Conservation (phyloP, 1,140 invertebrate species). For the Macrobrachium nipponense region DNA sequence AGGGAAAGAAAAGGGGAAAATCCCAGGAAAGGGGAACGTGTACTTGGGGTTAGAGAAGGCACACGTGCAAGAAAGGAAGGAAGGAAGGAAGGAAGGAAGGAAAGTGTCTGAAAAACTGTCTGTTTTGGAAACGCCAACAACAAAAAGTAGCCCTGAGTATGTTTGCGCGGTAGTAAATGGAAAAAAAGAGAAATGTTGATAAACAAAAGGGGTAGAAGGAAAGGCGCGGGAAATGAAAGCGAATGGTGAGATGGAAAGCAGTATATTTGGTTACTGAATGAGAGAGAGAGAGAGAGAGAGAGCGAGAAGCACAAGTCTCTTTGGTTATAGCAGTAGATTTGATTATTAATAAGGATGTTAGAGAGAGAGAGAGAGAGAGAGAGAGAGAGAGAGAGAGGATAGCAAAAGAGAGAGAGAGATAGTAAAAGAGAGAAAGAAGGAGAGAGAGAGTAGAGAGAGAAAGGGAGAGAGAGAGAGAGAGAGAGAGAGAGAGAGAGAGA, state of each 20-base stretch:
- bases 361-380: not conserved
- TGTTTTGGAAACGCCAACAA: too few species aligned
- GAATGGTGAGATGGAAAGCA: not conserved
- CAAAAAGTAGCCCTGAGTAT: too few species aligned
- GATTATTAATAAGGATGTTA: not conserved
- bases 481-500: not conserved
- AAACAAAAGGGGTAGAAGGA: not conserved
- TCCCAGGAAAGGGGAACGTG: too few species aligned
- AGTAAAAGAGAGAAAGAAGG: constrained; percentile 6
- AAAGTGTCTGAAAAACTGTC: too few species aligned
- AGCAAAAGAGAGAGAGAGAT: not conserved
- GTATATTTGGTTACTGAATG: constrained; percentile 3
- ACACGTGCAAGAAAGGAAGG: too few species aligned
- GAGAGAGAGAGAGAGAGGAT: not conserved
- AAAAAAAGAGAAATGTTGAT: too few species aligned
- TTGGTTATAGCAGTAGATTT: not conserved
- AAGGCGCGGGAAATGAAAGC: not conserved
- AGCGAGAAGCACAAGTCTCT: too few species aligned
- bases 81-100: too few species aligned
- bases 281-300: not conserved
- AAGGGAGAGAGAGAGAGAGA: not conserved
- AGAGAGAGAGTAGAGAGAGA: not conserved
- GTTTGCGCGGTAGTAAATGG: too few species aligned
- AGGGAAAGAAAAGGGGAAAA: too few species aligned
- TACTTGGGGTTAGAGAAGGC: too few species aligned